Conservation (phyloP, 2,113 vertebrate species). For the Stercorarius parasiticus region DNA sequence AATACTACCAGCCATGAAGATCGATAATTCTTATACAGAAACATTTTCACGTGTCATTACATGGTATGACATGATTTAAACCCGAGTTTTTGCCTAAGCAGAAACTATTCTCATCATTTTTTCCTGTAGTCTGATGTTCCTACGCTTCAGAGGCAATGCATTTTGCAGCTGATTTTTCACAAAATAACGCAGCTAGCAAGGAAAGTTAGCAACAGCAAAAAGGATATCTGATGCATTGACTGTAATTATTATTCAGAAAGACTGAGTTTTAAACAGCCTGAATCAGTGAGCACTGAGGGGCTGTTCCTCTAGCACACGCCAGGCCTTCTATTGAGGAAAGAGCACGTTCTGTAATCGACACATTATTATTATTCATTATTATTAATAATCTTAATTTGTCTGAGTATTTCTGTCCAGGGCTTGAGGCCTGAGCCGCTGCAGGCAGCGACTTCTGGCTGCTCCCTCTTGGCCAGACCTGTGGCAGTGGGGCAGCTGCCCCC, state of each 20-base stretch:
- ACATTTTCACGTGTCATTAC: neutral
- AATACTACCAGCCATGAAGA: neutral
- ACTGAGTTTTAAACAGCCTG: neutral
- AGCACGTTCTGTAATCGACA: neutral
- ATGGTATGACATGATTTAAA: neutral
- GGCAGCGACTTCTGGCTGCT: neutral
- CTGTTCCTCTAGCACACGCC: neutral
- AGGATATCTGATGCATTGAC: neutral
- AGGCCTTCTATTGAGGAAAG: neutral
- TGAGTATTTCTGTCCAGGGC: neutral
- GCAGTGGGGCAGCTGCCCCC: neutral
- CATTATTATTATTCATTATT: neutral
- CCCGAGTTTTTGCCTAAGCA: neutral
- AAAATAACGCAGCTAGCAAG: neutral
- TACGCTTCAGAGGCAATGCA: neutral
- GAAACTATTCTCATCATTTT: neutral
- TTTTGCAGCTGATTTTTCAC: neutral
- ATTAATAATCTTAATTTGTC: neutral
- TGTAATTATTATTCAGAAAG: neutral
- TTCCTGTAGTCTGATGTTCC: neutral
- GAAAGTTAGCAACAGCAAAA: neutral
- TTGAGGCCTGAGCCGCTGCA: fast-evolving
- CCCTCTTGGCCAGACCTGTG: neutral
- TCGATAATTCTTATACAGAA: neutral
- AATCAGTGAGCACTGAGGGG: fast-evolving